Evolutionary conservation across 2,888 invertebrate genomes (phyloP).

Genomic region (Esperia sulphurella): DNA sequence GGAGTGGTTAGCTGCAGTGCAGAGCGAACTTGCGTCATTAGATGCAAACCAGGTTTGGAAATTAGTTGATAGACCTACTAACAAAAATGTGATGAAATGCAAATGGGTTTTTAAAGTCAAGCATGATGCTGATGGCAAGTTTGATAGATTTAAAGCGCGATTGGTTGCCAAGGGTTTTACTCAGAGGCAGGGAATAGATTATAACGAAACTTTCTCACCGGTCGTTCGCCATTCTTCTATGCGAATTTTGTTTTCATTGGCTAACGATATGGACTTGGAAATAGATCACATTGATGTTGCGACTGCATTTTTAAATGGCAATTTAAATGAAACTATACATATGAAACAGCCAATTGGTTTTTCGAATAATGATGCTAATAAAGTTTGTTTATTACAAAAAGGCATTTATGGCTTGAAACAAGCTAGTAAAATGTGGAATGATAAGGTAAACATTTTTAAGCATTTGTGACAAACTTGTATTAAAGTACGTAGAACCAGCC

Average conservation of each 20-base stretch:
- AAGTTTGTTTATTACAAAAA: too few relatives aligned
- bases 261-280: constrained; percentile 3
- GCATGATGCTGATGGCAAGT: constrained; percentile 7
- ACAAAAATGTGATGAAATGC: constrained; percentile 13
- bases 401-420: constrained; percentile 24
- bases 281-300: constrained; percentile 19
- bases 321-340: constrained; percentile 12
- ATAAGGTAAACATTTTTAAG: constrained; percentile 12
- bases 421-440: constrained; percentile 19
- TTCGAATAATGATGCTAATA: too few relatives aligned
- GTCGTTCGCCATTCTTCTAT: constrained; percentile 11
- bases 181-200: constrained; percentile 11
- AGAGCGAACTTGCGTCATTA: constrained; percentile 12
- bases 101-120: constrained; percentile 17
- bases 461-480: too few relatives aligned
- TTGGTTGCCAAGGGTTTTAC: constrained; percentile 11
- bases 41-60: constrained; percentile 10
- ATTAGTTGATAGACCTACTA: constrained; percentile 6
- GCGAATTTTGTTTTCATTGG: constrained; percentile 7
- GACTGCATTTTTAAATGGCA: constrained; percentile 19
- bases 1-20: constrained; percentile 11
- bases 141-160: constrained; percentile 10
- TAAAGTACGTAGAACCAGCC: too few relatives aligned
- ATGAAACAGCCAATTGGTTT: constrained; percentile 12
- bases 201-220: constrained; percentile 13